A percentile compares a stretch with the other conserved stretches of the same genome.
Conservation (phyloP, 2,888 invertebrate species). For the Aspidiotus rigidus region DNA sequence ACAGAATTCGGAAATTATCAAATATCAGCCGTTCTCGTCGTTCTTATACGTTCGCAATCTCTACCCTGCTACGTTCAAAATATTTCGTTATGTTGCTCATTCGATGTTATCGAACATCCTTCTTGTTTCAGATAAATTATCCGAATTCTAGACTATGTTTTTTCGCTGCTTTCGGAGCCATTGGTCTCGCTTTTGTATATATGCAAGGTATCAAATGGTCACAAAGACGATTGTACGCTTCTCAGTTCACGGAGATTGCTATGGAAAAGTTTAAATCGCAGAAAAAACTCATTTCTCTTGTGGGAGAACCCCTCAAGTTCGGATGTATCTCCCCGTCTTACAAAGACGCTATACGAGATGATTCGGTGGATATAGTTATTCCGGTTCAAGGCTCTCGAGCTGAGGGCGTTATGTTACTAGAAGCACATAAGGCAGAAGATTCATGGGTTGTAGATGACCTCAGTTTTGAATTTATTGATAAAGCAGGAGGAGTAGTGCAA, state of each 20-base stretch:
- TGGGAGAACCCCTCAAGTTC: background rate
- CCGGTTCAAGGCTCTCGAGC: background rate
- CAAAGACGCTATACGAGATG: background rate
- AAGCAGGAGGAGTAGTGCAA: conserved; percentile 2
- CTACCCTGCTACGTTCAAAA: too few relatives aligned
- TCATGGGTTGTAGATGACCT: background rate
- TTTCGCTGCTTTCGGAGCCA: background rate
- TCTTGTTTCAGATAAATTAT: background rate
- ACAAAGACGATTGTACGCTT: background rate
- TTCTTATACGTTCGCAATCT: too few relatives aligned
- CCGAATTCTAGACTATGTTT: background rate
- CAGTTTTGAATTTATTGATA: background rate
- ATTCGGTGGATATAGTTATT: background rate
- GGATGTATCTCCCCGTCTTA: background rate
- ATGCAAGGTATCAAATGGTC: background rate
- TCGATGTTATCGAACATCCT: too few relatives aligned
- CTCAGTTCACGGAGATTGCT: background rate
- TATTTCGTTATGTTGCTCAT: too few relatives aligned
- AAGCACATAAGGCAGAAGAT: background rate
- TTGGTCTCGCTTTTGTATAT: background rate
- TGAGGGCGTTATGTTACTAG: background rate
- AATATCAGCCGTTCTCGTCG: too few relatives aligned
- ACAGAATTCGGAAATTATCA: too few relatives aligned
- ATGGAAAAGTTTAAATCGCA: background rate
- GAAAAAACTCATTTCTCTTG: background rate